phyloP scores from a whole-genome alignment of 2,888 invertebrate species.

The Andrena marginata region DNA sequence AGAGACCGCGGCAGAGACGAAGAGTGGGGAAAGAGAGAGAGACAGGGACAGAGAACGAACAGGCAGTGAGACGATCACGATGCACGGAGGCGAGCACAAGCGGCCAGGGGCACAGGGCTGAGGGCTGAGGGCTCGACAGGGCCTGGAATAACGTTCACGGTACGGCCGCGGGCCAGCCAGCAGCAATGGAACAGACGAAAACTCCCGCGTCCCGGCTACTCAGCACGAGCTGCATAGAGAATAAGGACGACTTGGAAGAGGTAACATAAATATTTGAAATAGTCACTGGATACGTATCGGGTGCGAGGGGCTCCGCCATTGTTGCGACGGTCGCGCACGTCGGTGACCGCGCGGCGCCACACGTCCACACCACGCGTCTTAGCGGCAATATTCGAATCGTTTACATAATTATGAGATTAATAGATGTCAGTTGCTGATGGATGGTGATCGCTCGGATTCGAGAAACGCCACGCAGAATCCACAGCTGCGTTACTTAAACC shows the following conservation, averaged over 20 bases:
- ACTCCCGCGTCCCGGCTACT: constrained; percentile 90
- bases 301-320: constrained; percentile 83
- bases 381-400: constrained; percentile 76
- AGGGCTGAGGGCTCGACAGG: constrained; percentile 82
- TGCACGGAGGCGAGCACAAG: constrained; percentile 82
- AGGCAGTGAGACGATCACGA: constrained; percentile 79
- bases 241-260: constrained; percentile 96
- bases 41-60: constrained; percentile 72
- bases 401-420: constrained; percentile 37
- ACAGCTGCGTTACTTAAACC: not conserved
- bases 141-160: constrained; percentile 77
- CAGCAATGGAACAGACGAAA: constrained; percentile 85
- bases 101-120: constrained; percentile 84
- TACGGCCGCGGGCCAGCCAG: constrained; percentile 69
- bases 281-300: constrained; percentile 81
- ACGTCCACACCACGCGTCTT: constrained; percentile 64
- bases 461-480: not conserved
- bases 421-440: not conserved
- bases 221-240: constrained; percentile 93
- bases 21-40: constrained; percentile 70
- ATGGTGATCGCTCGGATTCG: not conserved
- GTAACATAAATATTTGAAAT: constrained; percentile 87
- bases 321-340: constrained; percentile 87
- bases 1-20: constrained; percentile 71
- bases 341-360: constrained; percentile 82